A percentile compares a stretch with the other conserved stretches of the same genome.
phyloP scores from a whole-genome alignment of 1,140 invertebrate genomes.

The Thereuonema tuberculata region DNA sequence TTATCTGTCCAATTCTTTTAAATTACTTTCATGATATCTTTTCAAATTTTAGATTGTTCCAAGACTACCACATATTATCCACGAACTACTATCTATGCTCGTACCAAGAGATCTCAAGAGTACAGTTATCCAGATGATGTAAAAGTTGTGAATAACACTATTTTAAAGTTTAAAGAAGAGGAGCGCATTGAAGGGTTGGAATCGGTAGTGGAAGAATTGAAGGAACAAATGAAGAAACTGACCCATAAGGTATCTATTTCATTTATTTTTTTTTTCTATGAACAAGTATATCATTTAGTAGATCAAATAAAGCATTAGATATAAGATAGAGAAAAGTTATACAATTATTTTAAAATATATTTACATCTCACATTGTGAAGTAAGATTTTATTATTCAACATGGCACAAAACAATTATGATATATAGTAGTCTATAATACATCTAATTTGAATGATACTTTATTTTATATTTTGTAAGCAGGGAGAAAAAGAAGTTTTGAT shows the following conservation, averaged over 20 bases:
- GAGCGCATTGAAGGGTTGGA: neutral
- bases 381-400: too few relatives aligned
- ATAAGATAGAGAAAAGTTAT: too few relatives aligned
- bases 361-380: too few relatives aligned
- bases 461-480: too few relatives aligned
- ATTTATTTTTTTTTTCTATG: too few relatives aligned
- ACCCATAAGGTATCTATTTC: conserved; percentile 1
- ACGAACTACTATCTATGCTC: conserved; percentile 22
- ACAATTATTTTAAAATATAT: too few relatives aligned
- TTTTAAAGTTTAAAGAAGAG: conserved; percentile 3
- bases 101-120: conserved; percentile 23
- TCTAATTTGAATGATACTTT: too few relatives aligned
- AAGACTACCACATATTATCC: conserved; percentile 20
- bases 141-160: neutral
- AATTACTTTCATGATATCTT: conserved; percentile 25
- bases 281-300: too few relatives aligned
- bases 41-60: conserved; percentile 26
- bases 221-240: neutral
- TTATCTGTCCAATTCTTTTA: neutral
- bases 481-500: too few relatives aligned
- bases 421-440: too few relatives aligned
- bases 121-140: conserved; percentile 19
- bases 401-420: too few relatives aligned
- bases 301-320: too few relatives aligned
- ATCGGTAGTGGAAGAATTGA: neutral